phyloP scores from a whole-genome alignment of 2,113 vertebrate species.

The Mustela lutreola region DNA sequence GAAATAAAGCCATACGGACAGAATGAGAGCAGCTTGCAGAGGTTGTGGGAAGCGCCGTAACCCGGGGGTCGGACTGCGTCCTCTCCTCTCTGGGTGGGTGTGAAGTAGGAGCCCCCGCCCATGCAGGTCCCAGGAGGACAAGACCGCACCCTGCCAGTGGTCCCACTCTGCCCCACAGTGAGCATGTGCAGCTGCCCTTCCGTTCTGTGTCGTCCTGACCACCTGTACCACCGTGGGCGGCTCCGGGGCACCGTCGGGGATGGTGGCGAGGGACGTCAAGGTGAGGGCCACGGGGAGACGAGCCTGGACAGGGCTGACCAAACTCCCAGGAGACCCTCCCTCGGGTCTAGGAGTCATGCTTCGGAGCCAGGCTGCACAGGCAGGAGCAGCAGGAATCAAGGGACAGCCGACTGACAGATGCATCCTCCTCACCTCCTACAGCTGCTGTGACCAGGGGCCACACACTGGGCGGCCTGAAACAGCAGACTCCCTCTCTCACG shows the following conservation, averaged over 20 bases:
- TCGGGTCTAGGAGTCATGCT: neutral
- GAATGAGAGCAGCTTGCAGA: neutral
- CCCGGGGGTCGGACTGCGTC: fast-evolving
- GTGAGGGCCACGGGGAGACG: neutral
- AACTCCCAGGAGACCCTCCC: neutral
- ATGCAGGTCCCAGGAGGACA: neutral
- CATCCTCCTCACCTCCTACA: neutral
- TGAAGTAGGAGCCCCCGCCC: neutral
- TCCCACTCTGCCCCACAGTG: no score
- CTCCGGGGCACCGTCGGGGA: fast-evolving
- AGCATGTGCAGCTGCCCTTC: no score
- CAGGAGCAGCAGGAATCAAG: neutral
- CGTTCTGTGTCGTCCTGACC: neutral
- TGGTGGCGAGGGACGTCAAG: fast-evolving
- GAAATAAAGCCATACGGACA: fast-evolving
- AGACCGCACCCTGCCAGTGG: no score
- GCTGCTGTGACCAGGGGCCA: neutral
- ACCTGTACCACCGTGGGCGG: neutral
- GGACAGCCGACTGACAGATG: neutral
- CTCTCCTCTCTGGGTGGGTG: neutral
- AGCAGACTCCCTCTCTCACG: neutral
- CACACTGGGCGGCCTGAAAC: neutral
- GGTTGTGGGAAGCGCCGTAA: neutral
- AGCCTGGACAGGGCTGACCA: neutral
- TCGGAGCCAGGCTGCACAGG: neutral